Base-by-base conservation (phyloP, 2,797 vertebrate species). In the Phalloptychus januarius region DNA sequence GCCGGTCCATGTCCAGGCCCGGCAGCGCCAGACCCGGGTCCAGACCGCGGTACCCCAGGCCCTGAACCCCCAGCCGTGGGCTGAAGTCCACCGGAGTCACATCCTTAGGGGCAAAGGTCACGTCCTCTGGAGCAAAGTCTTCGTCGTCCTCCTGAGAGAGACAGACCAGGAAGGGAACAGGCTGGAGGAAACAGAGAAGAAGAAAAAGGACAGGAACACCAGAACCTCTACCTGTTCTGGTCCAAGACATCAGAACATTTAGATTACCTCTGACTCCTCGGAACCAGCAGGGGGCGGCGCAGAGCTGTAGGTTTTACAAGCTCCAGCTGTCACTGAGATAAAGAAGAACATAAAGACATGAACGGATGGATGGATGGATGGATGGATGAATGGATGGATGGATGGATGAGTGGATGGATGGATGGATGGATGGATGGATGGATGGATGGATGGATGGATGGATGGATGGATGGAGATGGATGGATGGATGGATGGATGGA, bases 51-150 rank as follows among this genome's bases (percentile, higher is more conserved):
- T 99, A 99, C 25, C 97, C 98, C 83, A 99, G 92, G 20, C 98
- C 97, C 31, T 97, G 97, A 0, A 97, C 89, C 6, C 97, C 96
- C 4, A 94, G 89, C 84, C 96, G 97, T 0, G 96, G 95, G 44
- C 85, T 96, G 86, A 99, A 95, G 88, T 98, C 96, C 33, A 99
- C 93, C 0, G 97, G 97, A 11, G 93, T 97, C 77, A 97, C 94
- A 1, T 99, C 98, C 88, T 97, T 98, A 0, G 98, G 98, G 1
- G 98, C 98, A 92, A 98, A 99, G 0, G 97, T 99, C 87, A 97
- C 96, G 7, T 98, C 95, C 79, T 96, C 96, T 11, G 97, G 98
- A 75, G 96, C 89, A 71, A 97, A 98, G 58, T 97, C 97, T 12
- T 97, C 97, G 2, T 97, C 96, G 0, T 96, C 96, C 75, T 96